Evolutionary conservation across 2,113 vertebrate species (phyloP).

Genomic region (Indicator indicator): DNA sequence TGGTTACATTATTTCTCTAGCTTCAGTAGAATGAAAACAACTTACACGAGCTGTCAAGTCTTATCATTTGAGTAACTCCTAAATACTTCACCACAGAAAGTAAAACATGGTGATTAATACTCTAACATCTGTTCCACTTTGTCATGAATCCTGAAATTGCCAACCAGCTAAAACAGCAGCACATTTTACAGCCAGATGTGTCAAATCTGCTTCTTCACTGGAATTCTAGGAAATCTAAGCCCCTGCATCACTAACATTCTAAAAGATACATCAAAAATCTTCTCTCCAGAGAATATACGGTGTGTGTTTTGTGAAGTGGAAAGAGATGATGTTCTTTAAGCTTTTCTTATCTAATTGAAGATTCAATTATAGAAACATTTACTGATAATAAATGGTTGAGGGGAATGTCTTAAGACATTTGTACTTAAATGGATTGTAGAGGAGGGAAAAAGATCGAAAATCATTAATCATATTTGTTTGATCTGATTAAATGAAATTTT

Average conservation of each 20-base stretch:
- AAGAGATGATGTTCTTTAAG: not conserved
- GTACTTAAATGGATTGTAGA: not conserved
- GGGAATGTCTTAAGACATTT: not conserved
- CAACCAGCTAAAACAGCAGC: conserved; percentile 1
- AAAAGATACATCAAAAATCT: not conserved
- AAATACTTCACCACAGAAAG: conserved; percentile 40
- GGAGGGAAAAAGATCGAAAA: not conserved
- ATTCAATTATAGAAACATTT: conserved; percentile 7
- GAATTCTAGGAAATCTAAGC: conserved; percentile 1
- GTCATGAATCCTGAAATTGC: not conserved
- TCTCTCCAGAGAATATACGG: not conserved
- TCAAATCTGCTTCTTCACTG: not conserved
- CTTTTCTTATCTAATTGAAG: not conserved
- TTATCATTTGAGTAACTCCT: not conserved
- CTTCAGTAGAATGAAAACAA: conserved; percentile 16
- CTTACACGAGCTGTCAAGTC: conserved; percentile 14
- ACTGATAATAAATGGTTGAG: not conserved
- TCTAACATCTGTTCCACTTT: conserved; percentile 33
- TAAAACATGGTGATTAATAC: conserved; percentile 32
- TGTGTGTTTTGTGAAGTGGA: not conserved
- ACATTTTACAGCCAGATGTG: conserved; percentile 31
- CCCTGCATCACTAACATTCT: not conserved
- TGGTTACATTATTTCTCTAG: not conserved
- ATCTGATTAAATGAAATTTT: not conserved
- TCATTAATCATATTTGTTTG: not conserved